Percentiles rank a stretch among this genome's conserved stretches.
phyloP scores from a whole-genome alignment of 1,140 invertebrate genomes.

The Ditylenchus dipsaci region DNA sequence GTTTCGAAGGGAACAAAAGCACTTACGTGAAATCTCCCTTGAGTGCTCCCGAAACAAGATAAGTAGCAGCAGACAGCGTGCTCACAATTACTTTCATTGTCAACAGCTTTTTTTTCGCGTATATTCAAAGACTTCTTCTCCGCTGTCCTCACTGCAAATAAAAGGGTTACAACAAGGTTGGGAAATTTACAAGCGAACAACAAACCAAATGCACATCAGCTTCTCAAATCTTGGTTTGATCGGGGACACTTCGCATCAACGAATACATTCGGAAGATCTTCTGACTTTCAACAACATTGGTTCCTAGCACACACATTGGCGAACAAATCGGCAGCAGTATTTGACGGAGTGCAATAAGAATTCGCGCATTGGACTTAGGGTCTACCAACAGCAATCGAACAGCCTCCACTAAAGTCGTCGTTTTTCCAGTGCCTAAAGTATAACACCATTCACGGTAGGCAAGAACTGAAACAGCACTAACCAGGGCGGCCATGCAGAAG shows the following conservation, averaged over 20 bases:
- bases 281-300: not conserved
- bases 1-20: not conserved
- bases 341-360: slow-evolving; percentile 27
- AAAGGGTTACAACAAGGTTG: slow-evolving; percentile 3
- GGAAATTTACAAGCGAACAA: slow-evolving; percentile 15
- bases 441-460: too few species aligned
- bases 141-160: not conserved
- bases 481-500: slow-evolving; percentile 20
- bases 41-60: slow-evolving; percentile 6
- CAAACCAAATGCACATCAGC: slow-evolving; percentile 11
- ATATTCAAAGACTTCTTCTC: slow-evolving; percentile 15
- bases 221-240: not conserved
- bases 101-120: not conserved
- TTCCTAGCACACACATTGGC: slow-evolving; percentile 18
- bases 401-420: slow-evolving; percentile 22
- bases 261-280: slow-evolving; percentile 18
- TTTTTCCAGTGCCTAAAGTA: slow-evolving; percentile 24
- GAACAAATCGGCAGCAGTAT: slow-evolving; percentile 27
- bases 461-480: not conserved
- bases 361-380: not conserved
- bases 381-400: slow-evolving; percentile 10
- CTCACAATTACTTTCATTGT: slow-evolving; percentile 25
- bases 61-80: slow-evolving; percentile 28
- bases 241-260: slow-evolving; percentile 9
- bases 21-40: slow-evolving; percentile 18